These are phyloP conservation scores for Petrosia ficiformis DNA, from an alignment of 37 sponge, comb jelly and placozoan species.

Conservation along the genomic window DNA sequence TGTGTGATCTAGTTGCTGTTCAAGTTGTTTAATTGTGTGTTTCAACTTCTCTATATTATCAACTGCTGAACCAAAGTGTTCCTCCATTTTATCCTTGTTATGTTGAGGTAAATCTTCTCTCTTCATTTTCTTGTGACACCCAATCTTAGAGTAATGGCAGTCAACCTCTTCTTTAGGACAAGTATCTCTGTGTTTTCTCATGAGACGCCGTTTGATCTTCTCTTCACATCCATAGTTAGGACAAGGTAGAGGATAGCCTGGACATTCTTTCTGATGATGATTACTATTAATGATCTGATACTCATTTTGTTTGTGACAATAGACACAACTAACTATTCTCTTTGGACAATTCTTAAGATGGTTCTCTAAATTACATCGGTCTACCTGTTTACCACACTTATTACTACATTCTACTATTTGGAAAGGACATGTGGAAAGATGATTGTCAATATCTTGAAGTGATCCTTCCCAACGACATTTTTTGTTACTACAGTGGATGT, in stretches of 20 bases:
- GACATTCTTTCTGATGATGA: too few relatives aligned
- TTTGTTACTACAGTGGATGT: constrained; percentile 21
- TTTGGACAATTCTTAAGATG: constrained; percentile 7
- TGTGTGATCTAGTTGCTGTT: neutral
- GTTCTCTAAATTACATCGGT: neutral
- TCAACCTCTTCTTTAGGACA: neutral
- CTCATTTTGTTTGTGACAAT: too few relatives aligned
- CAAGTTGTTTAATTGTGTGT: neutral
- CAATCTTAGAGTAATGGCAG: constrained; percentile 7
- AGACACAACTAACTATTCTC: too few relatives aligned
- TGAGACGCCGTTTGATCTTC: too few relatives aligned
- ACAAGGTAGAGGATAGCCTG: too few relatives aligned
- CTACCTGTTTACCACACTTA: constrained; percentile 3
- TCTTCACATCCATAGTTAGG: too few relatives aligned
- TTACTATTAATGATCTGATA: too few relatives aligned
- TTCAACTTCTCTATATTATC: too few relatives aligned
- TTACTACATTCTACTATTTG: neutral
- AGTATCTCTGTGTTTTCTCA: too few relatives aligned
- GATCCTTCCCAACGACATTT: constrained; percentile 35
- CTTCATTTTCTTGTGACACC: neutral
- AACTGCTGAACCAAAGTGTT: neutral
- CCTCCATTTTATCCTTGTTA: neutral
- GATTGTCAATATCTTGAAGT: constrained; percentile 11
- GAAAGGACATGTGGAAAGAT: constrained; percentile 6
- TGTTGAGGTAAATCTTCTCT: neutral